phyloP scores from a whole-genome alignment of 2,888 invertebrate species.

The Polydrusus tereticollis region DNA sequence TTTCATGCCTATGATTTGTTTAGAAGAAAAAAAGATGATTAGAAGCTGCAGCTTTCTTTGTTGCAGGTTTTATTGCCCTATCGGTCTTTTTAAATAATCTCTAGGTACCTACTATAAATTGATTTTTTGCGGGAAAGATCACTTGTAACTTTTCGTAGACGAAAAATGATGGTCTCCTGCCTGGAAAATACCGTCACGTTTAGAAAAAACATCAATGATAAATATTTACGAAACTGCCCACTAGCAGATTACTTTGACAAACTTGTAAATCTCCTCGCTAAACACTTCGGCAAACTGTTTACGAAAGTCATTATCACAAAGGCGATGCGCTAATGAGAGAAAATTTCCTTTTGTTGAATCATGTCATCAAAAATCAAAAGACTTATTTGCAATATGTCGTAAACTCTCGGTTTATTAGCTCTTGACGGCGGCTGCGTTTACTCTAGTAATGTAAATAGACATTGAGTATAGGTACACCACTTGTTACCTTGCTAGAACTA shows the following conservation, averaged over 20 bases:
- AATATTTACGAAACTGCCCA: conserved; percentile 20
- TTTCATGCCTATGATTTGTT: no score
- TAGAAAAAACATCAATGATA: conserved; percentile 13
- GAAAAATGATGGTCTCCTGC: no score
- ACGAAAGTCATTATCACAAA: conserved; percentile 22
- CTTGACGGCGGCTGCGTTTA: neutral
- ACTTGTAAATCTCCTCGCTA: conserved; percentile 28
- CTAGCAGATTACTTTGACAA: conserved; percentile 28
- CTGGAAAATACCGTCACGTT: conserved; percentile 2
- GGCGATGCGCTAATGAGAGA: conserved; percentile 31
- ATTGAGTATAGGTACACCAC: no score
- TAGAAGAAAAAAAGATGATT: no score
- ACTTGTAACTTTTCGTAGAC: no score
- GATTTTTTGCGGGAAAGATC: no score
- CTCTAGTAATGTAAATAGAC: neutral
- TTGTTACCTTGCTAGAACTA: no score
- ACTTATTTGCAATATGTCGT: conserved; percentile 3
- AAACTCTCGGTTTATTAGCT: conserved; percentile 1
- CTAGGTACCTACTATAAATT: no score
- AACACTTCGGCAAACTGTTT: conserved; percentile 28
- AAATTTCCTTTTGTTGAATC: conserved; percentile 27
- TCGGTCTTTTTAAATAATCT: no score
- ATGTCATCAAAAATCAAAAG: conserved; percentile 15
- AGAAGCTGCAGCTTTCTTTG: no score
- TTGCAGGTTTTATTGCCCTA: no score